These are phyloP conservation scores for Limnothrissa miodon DNA, from an alignment of 2,113 vertebrate species.

Conservation along the genomic window DNA sequence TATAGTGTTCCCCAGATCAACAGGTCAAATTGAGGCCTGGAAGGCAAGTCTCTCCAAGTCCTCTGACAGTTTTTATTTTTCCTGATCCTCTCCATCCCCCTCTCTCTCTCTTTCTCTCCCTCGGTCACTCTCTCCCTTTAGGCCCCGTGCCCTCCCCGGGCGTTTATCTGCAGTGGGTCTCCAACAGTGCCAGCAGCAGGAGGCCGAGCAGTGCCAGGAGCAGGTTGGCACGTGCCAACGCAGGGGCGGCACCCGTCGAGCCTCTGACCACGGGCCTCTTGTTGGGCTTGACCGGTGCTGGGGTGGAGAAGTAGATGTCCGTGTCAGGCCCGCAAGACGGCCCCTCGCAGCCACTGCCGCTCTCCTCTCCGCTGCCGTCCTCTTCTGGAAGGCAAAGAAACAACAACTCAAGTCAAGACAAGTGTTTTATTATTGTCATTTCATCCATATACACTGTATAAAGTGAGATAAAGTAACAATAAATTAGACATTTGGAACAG, in stretches of 20 bases:
- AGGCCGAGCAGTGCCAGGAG: slow-evolving; percentile 58
- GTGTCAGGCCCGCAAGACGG: slow-evolving; percentile 70
- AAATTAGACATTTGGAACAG: no score
- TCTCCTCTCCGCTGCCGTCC: slow-evolving; percentile 81
- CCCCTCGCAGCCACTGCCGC: slow-evolving; percentile 87
- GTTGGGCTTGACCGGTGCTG: slow-evolving; percentile 52
- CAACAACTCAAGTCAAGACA: background rate
- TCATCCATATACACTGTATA: no score
- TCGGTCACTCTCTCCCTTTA: slow-evolving; percentile 30
- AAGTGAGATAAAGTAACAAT: no score
- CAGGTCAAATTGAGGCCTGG: slow-evolving; percentile 66
- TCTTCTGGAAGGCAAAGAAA: slow-evolving; percentile 70
- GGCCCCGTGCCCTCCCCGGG: background rate
- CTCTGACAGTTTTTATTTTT: slow-evolving; percentile 65
- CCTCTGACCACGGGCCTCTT: slow-evolving; percentile 26
- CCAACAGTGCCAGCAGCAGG: slow-evolving; percentile 62
- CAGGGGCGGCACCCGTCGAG: slow-evolving; percentile 33
- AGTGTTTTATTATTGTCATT: no score
- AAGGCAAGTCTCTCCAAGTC: slow-evolving; percentile 70
- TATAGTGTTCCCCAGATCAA: slow-evolving; percentile 59
- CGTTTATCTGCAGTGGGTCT: slow-evolving; percentile 67
- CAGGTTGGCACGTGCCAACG: slow-evolving; percentile 50
- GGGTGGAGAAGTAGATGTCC: slow-evolving; percentile 81
- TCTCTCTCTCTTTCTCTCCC: slow-evolving; percentile 30
- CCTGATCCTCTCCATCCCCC: background rate